These are phyloP conservation scores for Chrysolina americana DNA, from an alignment of 2,888 invertebrate species.

Conservation along the genomic window DNA sequence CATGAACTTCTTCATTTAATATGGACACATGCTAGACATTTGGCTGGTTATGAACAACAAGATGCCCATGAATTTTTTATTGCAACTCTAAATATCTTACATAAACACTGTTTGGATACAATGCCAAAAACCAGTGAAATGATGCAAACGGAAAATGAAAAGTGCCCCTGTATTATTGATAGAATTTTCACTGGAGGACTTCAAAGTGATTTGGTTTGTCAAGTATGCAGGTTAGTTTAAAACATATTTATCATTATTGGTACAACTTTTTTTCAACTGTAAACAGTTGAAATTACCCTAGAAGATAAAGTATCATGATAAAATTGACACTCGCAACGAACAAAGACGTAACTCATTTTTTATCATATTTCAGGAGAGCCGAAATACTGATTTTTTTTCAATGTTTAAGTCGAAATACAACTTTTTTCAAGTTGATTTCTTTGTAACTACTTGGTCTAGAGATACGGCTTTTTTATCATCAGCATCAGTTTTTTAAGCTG, in stretches of 20 bases:
- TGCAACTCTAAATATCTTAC: slow-evolving; percentile 92
- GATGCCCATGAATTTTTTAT: slow-evolving; percentile 99
- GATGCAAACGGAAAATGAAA: slow-evolving; percentile 51
- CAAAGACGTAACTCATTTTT: too few relatives aligned
- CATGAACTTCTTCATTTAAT: slow-evolving; percentile 92
- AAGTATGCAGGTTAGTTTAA: slow-evolving; percentile 84
- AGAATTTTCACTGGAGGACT: slow-evolving; percentile 97
- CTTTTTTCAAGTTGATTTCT: too few relatives aligned
- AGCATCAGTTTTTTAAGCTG: too few relatives aligned
- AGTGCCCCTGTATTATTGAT: slow-evolving; percentile 96
- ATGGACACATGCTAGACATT: slow-evolving; percentile 96
- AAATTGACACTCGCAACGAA: too few relatives aligned
- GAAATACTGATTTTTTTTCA: too few relatives aligned
- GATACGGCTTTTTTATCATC: too few relatives aligned
- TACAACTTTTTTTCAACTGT: not conserved
- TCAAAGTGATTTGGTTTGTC: slow-evolving; percentile 97
- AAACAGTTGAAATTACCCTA: not conserved
- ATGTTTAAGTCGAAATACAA: too few relatives aligned
- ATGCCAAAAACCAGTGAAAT: slow-evolving; percentile 55
- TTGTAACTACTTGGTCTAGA: too few relatives aligned
- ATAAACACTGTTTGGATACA: slow-evolving; percentile 78
- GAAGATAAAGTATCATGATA: too few relatives aligned
- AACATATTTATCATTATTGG: not conserved
- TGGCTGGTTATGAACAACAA: slow-evolving; percentile 97
- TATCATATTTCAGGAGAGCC: too few relatives aligned